Percentiles rank a stretch among this genome's conserved stretches.
These are phyloP conservation scores for Indicator indicator DNA, from an alignment of 2,113 vertebrate species.

Conservation along the genomic window DNA sequence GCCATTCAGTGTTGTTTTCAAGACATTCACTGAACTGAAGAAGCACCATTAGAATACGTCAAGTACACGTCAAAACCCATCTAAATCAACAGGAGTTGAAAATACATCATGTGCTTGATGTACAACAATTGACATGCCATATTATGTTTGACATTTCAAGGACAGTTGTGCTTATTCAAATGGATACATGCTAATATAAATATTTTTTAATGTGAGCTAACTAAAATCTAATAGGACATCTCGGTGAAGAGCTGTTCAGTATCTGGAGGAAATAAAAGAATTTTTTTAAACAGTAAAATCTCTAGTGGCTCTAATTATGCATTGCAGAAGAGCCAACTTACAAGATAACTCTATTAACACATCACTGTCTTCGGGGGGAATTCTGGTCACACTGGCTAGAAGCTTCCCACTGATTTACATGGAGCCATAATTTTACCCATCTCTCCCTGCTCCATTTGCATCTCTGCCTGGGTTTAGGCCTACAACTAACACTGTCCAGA, in stretches of 20 bases:
- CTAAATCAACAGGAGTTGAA: slow-evolving; percentile 10
- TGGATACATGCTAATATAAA: background rate
- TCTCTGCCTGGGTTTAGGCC: background rate
- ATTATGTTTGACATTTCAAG: slow-evolving; percentile 61
- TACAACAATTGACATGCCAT: slow-evolving; percentile 15
- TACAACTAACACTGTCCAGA: background rate
- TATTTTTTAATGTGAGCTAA: background rate
- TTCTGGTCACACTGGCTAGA: background rate
- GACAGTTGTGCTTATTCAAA: slow-evolving; percentile 11
- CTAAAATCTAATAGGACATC: background rate
- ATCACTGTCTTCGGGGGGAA: rapidly evolving
- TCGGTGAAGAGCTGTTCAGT: background rate
- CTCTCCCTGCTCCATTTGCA: background rate
- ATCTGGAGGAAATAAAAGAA: background rate
- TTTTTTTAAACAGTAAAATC: background rate
- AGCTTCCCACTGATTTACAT: background rate
- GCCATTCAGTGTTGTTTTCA: slow-evolving; percentile 20
- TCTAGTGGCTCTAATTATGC: background rate
- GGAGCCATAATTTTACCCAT: background rate
- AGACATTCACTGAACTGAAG: slow-evolving; percentile 46
- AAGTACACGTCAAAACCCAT: slow-evolving; percentile 29
- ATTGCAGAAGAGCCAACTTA: background rate
- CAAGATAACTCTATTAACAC: background rate
- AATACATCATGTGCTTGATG: slow-evolving; percentile 27
- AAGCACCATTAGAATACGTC: slow-evolving; percentile 38